Evolutionary conservation across 2,888 invertebrate species (phyloP), one percentile per base, ranked within the genome.

Genomic region (Nipponacmea schrenckii): DNA sequence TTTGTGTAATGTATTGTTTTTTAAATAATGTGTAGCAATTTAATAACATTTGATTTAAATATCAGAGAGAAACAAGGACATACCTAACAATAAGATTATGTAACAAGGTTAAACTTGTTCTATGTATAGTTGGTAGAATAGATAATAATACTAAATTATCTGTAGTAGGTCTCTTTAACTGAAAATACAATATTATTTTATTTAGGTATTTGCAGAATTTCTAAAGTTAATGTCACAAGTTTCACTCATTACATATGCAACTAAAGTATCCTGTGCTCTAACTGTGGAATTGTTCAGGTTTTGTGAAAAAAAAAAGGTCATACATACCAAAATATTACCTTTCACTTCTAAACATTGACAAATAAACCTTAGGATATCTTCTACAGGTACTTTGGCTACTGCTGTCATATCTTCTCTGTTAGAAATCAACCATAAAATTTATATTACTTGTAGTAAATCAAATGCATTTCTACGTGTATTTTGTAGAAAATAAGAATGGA

Each of bases 251-350:
- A 39, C 8, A 39, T 39, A 31, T 31, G 31, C 2, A 31, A 31
- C 31, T 31, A 31, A 31, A 31, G 31, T 31, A 31, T 31, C 31
- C 2, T 5, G 5, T 39, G 39, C 39, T 8, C 7, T 10, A 10
- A 8, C 10, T 39, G 39, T 39, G 39, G 10, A 7, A 39, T 39
- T 39, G n/a, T n/a, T n/a, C n/a, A n/a, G n/a, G n/a, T 39, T 39
- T 39, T 5, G 39, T 39, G 39, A 39, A 10, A 10, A 39, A 5
- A 39, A 39, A 39, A 5, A 8, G 7, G 31, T 4, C 39, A 39
- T 26, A 76, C 78, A 64, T 73, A 82, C 82, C 79, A 80, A 48
- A 70, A 75, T 77, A 63, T 77, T 79, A 24, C 69, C 67, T 62
- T 81, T 79, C 20, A 80, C 77, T 64, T 79, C 70, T 24, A 80